Evolutionary conservation across 1,140 invertebrate species (phyloP).

Genomic region (Microvelia longipes): DNA sequence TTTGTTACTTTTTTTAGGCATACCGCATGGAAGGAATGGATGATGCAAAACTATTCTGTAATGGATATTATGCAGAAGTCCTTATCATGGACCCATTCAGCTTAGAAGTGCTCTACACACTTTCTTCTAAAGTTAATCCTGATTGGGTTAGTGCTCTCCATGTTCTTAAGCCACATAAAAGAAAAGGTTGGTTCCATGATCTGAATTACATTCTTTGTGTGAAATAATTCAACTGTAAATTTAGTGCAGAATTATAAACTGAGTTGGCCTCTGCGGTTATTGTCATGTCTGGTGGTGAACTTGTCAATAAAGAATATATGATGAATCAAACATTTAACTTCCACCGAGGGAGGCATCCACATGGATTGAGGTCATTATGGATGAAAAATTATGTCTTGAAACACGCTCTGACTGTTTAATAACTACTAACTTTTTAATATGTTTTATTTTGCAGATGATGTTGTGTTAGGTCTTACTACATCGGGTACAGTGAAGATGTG

Average conservation of each 20-base stretch:
- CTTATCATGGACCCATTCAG: constrained; percentile 92
- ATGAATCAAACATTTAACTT: too few species aligned
- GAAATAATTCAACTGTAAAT: too few species aligned
- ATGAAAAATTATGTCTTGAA: too few species aligned
- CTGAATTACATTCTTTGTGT: too few species aligned
- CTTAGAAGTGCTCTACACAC: constrained; percentile 75
- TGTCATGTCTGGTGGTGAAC: too few species aligned
- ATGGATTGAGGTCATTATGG: too few species aligned
- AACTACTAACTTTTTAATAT: neutral
- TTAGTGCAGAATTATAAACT: too few species aligned
- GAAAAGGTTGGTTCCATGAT: constrained; percentile 40
- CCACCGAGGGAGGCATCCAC: too few species aligned
- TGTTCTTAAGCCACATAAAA: constrained; percentile 71
- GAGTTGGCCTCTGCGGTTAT: too few species aligned
- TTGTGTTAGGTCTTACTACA: constrained; percentile 87
- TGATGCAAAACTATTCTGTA: constrained; percentile 74
- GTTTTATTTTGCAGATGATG: constrained; percentile 60
- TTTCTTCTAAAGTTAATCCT: constrained; percentile 89
- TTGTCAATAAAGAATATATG: too few species aligned
- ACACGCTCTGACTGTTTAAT: too few species aligned
- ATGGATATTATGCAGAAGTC: constrained; percentile 95
- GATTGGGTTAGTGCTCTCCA: constrained; percentile 97
- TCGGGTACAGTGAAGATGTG: constrained; percentile 96
- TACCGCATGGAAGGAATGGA: constrained; percentile 66
- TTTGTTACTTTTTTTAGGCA: constrained; percentile 47